phyloP scores from a whole-genome alignment of 1,140 invertebrate species.

The Drosophila arawakana region DNA sequence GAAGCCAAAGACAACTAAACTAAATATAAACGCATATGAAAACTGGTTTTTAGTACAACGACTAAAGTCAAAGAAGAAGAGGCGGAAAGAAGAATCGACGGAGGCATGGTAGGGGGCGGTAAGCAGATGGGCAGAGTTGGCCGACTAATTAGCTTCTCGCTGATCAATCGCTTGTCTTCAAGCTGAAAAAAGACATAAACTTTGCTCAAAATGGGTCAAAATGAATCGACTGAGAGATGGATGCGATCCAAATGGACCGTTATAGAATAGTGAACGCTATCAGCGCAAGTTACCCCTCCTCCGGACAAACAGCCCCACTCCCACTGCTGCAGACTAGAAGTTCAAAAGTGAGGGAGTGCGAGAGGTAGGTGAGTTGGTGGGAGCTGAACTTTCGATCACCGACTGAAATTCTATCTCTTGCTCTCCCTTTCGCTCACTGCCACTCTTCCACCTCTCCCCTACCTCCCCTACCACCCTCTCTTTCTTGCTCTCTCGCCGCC shows the following conservation, averaged over 20 bases:
- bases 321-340: constrained; percentile 36
- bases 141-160: constrained; percentile 32
- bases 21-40: constrained; percentile 7
- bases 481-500: background rate
- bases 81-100: too few relatives aligned
- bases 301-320: constrained; percentile 3
- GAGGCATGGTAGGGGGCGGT: background rate
- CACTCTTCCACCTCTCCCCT: too few relatives aligned
- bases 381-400: constrained; percentile 56
- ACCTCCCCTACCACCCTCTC: background rate
- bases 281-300: background rate
- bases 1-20: constrained; percentile 2
- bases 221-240: constrained; percentile 12
- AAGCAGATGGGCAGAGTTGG: background rate
- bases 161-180: constrained; percentile 7
- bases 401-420: constrained; percentile 47
- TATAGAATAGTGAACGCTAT: constrained; percentile 8
- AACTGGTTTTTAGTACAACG: constrained; percentile 14
- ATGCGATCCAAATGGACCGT: background rate
- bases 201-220: constrained; percentile 46
- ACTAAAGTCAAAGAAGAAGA: background rate
- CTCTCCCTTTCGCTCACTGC: constrained; percentile 1
- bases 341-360: background rate
- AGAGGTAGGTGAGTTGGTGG: constrained; percentile 1
- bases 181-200: constrained; percentile 21